These are phyloP conservation scores for Aphelenchoides bicaudatus DNA, from an alignment of 2,888 invertebrate genomes.

Conservation along the genomic window DNA sequence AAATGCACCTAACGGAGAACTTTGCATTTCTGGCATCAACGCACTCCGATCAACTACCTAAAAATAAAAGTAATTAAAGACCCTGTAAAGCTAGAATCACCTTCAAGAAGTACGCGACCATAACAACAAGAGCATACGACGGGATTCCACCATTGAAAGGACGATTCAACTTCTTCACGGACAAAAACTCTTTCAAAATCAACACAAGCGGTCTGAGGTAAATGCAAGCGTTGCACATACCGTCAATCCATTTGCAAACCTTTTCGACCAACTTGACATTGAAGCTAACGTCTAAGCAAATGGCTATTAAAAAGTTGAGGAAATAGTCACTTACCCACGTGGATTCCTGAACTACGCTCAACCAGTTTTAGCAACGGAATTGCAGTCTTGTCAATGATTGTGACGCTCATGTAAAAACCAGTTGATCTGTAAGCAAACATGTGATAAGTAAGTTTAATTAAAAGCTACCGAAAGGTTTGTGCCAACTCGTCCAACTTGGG, in stretches of 20 bases:
- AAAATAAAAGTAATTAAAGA: neutral
- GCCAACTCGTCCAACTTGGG: constrained; percentile 3
- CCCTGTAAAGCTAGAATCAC: too few species aligned
- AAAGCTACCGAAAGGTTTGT: constrained; percentile 16
- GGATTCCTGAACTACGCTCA: constrained; percentile 76
- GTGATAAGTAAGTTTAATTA: constrained; percentile 3
- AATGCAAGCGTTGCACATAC: constrained; percentile 68
- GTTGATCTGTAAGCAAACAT: neutral
- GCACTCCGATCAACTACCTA: neutral
- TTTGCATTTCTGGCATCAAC: neutral
- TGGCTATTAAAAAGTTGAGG: too few species aligned
- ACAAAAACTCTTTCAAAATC: constrained; percentile 94
- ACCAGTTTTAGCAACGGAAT: constrained; percentile 80
- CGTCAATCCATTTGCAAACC: constrained; percentile 28
- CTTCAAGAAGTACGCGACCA: constrained; percentile 94
- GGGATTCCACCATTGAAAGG: constrained; percentile 99
- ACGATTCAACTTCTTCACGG: constrained; percentile 95
- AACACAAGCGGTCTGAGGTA: constrained; percentile 87
- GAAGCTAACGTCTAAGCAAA: constrained; percentile 86
- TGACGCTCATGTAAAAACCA: constrained; percentile 66
- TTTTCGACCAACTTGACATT: constrained; percentile 76
- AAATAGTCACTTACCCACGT: constrained; percentile 87
- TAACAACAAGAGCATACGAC: constrained; percentile 93
- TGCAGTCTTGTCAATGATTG: constrained; percentile 93
- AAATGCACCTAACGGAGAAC: constrained; percentile 69